These are phyloP conservation scores for Pseudocheirus occidentalis DNA, from an alignment of 2,797 vertebrate species.

Conservation along the genomic window DNA sequence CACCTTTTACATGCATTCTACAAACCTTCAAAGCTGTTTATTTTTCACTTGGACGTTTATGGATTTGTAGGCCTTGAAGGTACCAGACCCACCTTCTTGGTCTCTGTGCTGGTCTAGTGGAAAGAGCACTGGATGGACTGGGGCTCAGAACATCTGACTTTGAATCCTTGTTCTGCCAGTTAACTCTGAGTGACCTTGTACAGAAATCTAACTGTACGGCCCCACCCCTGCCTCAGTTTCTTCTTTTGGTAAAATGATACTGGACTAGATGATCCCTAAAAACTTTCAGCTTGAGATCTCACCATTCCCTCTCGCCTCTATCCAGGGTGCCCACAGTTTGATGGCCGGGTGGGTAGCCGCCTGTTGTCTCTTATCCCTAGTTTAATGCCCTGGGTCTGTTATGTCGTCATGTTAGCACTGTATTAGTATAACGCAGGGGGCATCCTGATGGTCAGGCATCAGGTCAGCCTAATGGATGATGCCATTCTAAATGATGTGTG, in stretches of 20 bases:
- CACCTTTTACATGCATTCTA: constrained; percentile 69
- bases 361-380: background rate
- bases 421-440: background rate
- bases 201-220: background rate
- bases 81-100: background rate
- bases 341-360: background rate
- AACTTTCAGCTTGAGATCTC: background rate
- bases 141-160: background rate
- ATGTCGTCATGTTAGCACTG: background rate
- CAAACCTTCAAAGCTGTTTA: constrained; percentile 69
- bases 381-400: background rate
- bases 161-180: background rate
- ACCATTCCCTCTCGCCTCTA: background rate
- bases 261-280: background rate
- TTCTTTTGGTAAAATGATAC: background rate
- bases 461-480: background rate
- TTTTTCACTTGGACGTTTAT: constrained; percentile 60
- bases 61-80: background rate
- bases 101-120: background rate
- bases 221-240: background rate
- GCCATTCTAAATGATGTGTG: background rate
- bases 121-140: background rate
- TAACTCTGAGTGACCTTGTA: background rate
- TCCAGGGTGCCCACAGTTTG: background rate
- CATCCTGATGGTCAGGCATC: too few relatives aligned